Conservation (phyloP, 2,113 vertebrate genomes). For the Nesogale talazaci region DNA sequence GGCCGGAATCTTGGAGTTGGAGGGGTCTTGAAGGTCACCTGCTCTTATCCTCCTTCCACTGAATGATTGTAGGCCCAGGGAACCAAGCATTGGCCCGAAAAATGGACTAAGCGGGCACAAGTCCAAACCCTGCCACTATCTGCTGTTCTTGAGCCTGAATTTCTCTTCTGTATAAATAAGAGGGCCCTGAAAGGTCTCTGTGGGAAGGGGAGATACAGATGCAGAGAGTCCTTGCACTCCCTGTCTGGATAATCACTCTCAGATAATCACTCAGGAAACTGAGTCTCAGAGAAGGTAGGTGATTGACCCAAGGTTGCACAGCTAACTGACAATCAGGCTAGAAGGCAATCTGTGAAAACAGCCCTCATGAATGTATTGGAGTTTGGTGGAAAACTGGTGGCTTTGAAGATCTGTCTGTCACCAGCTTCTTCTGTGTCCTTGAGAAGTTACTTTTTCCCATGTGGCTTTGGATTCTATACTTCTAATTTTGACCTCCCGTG, state of each 20-base stretch:
- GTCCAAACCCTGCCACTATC: neutral
- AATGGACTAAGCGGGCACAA: neutral
- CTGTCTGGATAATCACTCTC: neutral
- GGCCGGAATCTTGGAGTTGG: neutral
- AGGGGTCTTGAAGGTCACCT: neutral
- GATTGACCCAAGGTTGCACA: neutral
- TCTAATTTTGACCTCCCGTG: conserved; percentile 3
- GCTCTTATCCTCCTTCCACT: neutral
- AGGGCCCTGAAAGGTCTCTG: neutral
- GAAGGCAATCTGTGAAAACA: conserved; percentile 15
- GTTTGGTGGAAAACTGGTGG: neutral
- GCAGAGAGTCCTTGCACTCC: neutral
- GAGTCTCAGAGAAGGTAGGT: neutral
- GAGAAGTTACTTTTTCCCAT: neutral
- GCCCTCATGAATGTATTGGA: no score
- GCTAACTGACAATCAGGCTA: neutral
- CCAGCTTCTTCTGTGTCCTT: neutral
- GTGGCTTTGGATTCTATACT: neutral
- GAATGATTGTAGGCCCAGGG: neutral
- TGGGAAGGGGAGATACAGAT: neutral
- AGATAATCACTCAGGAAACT: neutral
- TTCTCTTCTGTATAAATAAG: conserved; percentile 9
- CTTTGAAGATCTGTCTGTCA: neutral
- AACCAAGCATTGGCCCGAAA: neutral
- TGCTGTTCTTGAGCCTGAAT: conserved; percentile 15